Evolutionary conservation across 2,113 vertebrate species (phyloP).

Genomic region (Semnornis frantzii): DNA sequence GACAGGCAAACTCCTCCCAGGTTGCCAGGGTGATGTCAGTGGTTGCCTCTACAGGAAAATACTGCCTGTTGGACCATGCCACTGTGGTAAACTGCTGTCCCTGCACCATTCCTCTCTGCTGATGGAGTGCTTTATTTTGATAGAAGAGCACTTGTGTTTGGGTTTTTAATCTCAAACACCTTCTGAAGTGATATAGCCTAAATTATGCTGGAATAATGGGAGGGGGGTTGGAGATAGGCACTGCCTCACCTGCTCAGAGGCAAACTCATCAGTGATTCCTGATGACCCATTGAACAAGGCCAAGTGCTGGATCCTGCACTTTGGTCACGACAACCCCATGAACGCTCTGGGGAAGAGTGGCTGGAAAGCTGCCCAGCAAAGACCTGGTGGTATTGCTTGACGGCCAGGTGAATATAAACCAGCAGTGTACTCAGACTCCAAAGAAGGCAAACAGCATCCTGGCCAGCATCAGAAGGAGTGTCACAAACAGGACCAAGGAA

Average conservation of each 20-base stretch:
- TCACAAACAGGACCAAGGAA: too few species aligned
- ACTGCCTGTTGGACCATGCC: rapidly evolving
- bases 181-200: neutral
- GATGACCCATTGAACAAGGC: neutral
- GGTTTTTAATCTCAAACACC: neutral
- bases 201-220: neutral
- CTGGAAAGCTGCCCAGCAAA: too few species aligned
- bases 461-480: too few species aligned
- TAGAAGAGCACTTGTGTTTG: neutral
- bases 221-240: neutral
- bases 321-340: too few species aligned
- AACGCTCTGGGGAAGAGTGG: too few species aligned
- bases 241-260: neutral
- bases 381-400: too few species aligned
- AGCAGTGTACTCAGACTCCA: too few species aligned
- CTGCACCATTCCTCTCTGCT: neutral
- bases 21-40: neutral
- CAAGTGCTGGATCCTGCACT: too few species aligned
- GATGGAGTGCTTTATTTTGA: neutral
- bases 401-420: too few species aligned
- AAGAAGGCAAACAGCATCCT: too few species aligned
- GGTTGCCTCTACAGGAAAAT: neutral
- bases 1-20: neutral
- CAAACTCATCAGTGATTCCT: neutral
- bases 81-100: neutral